A percentile compares a stretch with the other conserved stretches of the same genome.
Evolutionary conservation across 2,797 vertebrate species (phyloP).

Genomic region (Sebastes iracundus): DNA sequence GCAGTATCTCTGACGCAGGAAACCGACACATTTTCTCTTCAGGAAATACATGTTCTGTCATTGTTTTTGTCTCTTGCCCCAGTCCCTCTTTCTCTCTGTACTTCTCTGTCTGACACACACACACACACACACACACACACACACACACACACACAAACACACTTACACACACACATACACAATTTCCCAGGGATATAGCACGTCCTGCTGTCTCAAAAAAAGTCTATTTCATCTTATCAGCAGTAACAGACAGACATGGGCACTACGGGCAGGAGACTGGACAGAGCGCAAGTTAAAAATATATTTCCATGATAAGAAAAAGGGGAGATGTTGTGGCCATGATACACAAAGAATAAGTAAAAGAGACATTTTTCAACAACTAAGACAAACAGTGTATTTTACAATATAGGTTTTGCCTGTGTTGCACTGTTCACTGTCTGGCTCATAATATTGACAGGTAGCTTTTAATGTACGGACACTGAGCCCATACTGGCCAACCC

Average conservation of each 20-base stretch:
- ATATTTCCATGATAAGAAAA: background rate
- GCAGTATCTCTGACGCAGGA: conserved; percentile 43
- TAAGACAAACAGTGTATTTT: background rate
- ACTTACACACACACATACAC: conserved; percentile 31
- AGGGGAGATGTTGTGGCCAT: background rate
- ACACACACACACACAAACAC: conserved; percentile 21
- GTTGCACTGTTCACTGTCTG: background rate
- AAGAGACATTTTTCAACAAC: background rate
- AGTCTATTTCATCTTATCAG: conserved; percentile 71
- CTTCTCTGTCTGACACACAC: conserved; percentile 33
- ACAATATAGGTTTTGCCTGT: background rate
- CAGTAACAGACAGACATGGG: conserved; percentile 56
- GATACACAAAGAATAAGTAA: background rate
- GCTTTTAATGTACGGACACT: conserved; percentile 12
- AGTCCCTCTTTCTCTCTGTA: conserved; percentile 32
- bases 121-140: conserved; percentile 15
- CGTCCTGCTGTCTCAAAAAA: conserved; percentile 60
- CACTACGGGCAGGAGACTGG: conserved; percentile 38
- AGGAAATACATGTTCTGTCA: conserved; percentile 62
- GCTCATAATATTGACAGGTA: conserved; percentile 9
- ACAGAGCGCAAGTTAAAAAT: conserved; percentile 22
- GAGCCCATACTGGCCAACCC: background rate
- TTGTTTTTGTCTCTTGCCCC: conserved; percentile 46
- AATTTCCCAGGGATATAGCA: conserved; percentile 47
- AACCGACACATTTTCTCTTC: conserved; percentile 38